Base-by-base conservation (phyloP, 2,797 vertebrate genomes). In the Picus viridis region DNA sequence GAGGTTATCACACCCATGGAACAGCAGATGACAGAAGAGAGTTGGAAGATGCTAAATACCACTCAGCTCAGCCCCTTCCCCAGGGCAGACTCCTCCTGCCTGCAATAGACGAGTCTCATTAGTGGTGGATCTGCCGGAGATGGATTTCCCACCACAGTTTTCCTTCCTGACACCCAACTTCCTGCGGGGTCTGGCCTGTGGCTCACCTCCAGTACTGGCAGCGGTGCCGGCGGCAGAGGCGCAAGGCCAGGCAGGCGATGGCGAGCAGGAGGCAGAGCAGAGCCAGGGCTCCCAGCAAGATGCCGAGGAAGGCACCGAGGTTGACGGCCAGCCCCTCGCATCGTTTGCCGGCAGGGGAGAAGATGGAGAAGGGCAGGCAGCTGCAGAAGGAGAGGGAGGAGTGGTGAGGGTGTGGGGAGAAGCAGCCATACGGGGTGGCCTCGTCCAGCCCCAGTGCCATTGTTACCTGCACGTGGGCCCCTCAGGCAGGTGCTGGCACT, bases 281-380 rank as follows among this genome's bases (percentile, higher is more conserved):
- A 1, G 95, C 95, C 93, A 98, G 79, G 23, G 95, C 47, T 73
- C 97, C 97, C 67, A 98, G 91, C 67, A 98, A 47, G 92, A 98
- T 97, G 49, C 97, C 94, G 0, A 98, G 94, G 92, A 97, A 97
- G 6, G 96, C 96, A 0, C 79, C 9, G 0, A 96, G 94, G 76
- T 95, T 96, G 93, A 98, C 1, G 32, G 97, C 90, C 47, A 97
- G 85, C 26, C 30, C 34, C 70, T 98, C 95, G 0, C 97, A 98
- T 32, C 0, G 96, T 6, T 70, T 1, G 0, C 98, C 98, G 0
- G 86, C 45, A 1, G 96, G 76, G 4, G 59, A 84, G 83, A 97
- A 98, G 90, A 98, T 95, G 89, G 97, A 96, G 94, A 95, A 97
- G 24, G 96, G 72, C 61, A 65, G 29, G 56, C 98, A 98, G 78